Evolutionary conservation across 1,140 invertebrate genomes (phyloP).

Genomic region (Pogonus chalceus): DNA sequence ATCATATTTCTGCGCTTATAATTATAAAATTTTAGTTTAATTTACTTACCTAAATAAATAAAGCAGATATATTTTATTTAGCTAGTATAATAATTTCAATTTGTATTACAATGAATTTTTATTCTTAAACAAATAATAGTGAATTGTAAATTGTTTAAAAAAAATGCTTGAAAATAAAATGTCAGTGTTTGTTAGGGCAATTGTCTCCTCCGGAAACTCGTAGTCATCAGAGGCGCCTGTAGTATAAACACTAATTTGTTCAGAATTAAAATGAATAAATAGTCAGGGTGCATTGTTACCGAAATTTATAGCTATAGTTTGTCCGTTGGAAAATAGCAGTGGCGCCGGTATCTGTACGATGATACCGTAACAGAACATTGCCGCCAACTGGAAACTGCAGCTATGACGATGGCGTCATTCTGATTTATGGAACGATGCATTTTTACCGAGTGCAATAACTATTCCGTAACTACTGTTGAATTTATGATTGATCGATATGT

Average conservation of each 20-base stretch:
- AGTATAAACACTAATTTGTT: slow-evolving; percentile 3
- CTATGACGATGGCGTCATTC: not conserved
- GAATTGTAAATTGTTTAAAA: too few relatives aligned
- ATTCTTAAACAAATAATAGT: too few relatives aligned
- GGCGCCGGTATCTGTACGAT: not conserved
- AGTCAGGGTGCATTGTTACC: not conserved
- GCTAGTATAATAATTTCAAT: too few relatives aligned
- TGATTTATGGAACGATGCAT: not conserved
- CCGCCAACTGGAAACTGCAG: not conserved
- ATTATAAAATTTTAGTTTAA: too few relatives aligned
- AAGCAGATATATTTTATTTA: too few relatives aligned
- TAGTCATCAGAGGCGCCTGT: not conserved
- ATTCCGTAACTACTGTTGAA: not conserved
- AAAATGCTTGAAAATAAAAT: too few relatives aligned
- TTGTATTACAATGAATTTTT: too few relatives aligned
- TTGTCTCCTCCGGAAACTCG: not conserved
- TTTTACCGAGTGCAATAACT: not conserved
- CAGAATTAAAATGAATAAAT: slow-evolving; percentile 3
- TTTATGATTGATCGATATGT: slow-evolving; percentile 4
- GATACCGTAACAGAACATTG: not conserved
- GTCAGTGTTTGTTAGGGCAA: too few relatives aligned
- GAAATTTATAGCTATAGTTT: slow-evolving; percentile 3
- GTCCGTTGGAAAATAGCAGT: not conserved
- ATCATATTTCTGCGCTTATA: too few relatives aligned
- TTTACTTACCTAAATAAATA: too few relatives aligned